These are phyloP conservation scores for Metalampra italica DNA, from an alignment of 2,888 invertebrate genomes.

Conservation along the genomic window DNA sequence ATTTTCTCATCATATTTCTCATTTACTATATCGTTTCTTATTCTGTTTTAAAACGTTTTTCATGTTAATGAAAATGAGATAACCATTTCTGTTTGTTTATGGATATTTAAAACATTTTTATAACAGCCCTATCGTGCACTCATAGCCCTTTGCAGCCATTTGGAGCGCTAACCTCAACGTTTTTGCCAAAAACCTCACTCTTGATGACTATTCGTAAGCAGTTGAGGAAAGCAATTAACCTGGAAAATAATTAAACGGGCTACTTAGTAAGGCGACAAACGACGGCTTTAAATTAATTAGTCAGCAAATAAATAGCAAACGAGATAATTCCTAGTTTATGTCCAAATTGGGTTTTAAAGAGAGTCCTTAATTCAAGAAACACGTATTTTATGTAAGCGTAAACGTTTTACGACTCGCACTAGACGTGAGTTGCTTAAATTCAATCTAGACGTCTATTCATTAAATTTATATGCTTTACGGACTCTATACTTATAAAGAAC, in stretches of 20 bases:
- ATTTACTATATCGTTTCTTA: not conserved
- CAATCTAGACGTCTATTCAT: conserved; percentile 36
- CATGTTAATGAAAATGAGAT: not conserved
- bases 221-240: not conserved
- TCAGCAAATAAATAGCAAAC: conserved; percentile 1
- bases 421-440: conserved; percentile 58
- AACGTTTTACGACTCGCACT: conserved; percentile 56
- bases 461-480: conserved; percentile 16
- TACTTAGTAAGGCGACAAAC: not conserved
- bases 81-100: no score
- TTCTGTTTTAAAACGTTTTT: not conserved
- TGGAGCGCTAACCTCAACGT: conserved; percentile 14
- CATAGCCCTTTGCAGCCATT: not conserved
- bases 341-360: conserved; percentile 47
- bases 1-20: not conserved
- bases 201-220: not conserved
- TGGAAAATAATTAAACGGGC: not conserved
- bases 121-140: no score
- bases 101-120: no score
- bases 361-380: conserved; percentile 52
- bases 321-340: conserved; percentile 25
- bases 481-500: not conserved
- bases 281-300: conserved; percentile 6
- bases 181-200: not conserved
- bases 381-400: conserved; percentile 44